A percentile compares a stretch with the other conserved stretches of the same genome.
These are phyloP conservation scores for Pocota personata DNA, from an alignment of 2,888 invertebrate genomes.

Conservation along the genomic window DNA sequence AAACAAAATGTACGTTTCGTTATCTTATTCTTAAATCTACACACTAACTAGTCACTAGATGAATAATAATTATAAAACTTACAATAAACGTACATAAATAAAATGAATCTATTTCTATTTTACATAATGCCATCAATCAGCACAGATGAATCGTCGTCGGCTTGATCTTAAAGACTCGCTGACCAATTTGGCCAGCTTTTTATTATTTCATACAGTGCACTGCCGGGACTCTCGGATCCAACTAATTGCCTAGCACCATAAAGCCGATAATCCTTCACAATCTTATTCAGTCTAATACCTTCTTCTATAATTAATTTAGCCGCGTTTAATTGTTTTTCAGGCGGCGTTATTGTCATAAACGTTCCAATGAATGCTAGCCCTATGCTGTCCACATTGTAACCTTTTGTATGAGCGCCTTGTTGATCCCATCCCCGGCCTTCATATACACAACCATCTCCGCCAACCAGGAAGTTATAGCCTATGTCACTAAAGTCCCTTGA, in stretches of 20 bases:
- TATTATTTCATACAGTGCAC: constrained; percentile 85
- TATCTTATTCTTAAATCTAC: neutral
- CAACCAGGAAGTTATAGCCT: constrained; percentile 90
- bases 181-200: constrained; percentile 87
- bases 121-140: neutral
- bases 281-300: constrained; percentile 86
- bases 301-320: constrained; percentile 85
- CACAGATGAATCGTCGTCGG: neutral
- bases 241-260: constrained; percentile 88
- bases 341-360: constrained; percentile 84
- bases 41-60: neutral
- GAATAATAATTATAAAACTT: neutral
- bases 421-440: constrained; percentile 89
- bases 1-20: neutral
- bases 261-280: constrained; percentile 86
- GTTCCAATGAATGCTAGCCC: constrained; percentile 90
- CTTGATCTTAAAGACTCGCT: constrained; percentile 26
- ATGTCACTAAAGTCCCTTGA: constrained; percentile 87
- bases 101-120: neutral
- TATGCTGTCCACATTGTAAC: constrained; percentile 87
- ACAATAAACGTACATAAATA: neutral
- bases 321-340: constrained; percentile 85
- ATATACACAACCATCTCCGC: constrained; percentile 90
- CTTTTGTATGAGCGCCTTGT: constrained; percentile 88
- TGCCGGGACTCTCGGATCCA: constrained; percentile 88